Evolutionary conservation across 2,797 vertebrate genomes (phyloP).

Genomic region (Paratrypauchen microcephalus): DNA sequence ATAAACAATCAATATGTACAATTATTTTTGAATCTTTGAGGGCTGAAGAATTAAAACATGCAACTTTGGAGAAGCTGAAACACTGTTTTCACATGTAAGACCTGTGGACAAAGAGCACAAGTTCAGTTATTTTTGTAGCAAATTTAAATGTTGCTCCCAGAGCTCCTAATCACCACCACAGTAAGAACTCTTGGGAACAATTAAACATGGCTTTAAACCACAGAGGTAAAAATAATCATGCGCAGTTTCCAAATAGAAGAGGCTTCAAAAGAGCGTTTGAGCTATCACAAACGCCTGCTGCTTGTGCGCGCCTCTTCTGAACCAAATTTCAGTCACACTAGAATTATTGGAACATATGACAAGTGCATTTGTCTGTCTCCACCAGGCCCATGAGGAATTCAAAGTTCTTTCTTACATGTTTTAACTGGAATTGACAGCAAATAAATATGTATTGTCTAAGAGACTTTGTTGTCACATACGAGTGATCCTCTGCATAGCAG

Average conservation of each 20-base stretch:
- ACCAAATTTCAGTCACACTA: slow-evolving; percentile 66
- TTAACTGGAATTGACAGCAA: slow-evolving; percentile 75
- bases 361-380: slow-evolving; percentile 75
- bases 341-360: slow-evolving; percentile 76
- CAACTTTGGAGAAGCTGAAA: slow-evolving; percentile 15
- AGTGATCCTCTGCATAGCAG: slow-evolving; percentile 77
- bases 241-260: slow-evolving; percentile 80
- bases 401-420: slow-evolving; percentile 56
- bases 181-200: slow-evolving; percentile 90
- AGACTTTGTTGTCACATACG: slow-evolving; percentile 78
- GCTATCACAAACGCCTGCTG: slow-evolving; percentile 73
- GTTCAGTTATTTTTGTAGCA: slow-evolving; percentile 85
- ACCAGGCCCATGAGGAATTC: slow-evolving; percentile 71
- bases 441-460: slow-evolving; percentile 81
- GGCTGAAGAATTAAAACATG: slow-evolving; percentile 23
- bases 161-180: slow-evolving; percentile 92
- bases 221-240: slow-evolving; percentile 81
- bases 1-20: slow-evolving; percentile 35
- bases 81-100: slow-evolving; percentile 26
- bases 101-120: slow-evolving; percentile 64
- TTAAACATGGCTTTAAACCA: slow-evolving; percentile 88
- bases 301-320: slow-evolving; percentile 69
- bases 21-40: slow-evolving; percentile 21
- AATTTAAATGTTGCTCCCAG: slow-evolving; percentile 88
- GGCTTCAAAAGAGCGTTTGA: slow-evolving; percentile 75